These are phyloP conservation scores for Seriola dumerili DNA, from an alignment of 2,113 vertebrate species.

Conservation along the genomic window DNA sequence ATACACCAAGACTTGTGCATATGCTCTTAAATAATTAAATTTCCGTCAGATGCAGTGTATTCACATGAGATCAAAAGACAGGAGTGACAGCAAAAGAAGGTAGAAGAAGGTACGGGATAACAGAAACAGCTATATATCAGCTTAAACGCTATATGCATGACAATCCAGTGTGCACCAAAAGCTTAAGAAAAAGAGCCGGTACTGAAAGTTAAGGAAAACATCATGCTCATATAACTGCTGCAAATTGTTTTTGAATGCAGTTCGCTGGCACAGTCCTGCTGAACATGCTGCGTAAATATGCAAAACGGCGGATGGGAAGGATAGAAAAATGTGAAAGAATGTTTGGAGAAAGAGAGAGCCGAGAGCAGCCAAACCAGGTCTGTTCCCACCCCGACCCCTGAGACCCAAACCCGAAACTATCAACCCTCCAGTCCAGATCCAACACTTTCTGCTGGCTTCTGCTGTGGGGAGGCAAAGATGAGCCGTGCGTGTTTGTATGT, in stretches of 20 bases:
- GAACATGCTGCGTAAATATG: constrained; percentile 41
- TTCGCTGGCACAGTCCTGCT: neutral
- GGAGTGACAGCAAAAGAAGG: constrained; percentile 2
- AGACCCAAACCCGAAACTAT: constrained; percentile 25
- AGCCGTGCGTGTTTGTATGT: neutral
- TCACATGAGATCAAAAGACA: constrained; percentile 34
- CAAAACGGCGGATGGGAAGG: constrained; percentile 3
- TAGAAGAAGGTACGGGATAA: constrained; percentile 1
- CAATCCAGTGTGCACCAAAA: neutral
- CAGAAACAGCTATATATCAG: neutral
- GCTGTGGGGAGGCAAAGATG: constrained; percentile 11
- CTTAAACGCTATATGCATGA: neutral
- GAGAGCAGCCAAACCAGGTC: constrained; percentile 15
- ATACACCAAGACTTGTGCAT: constrained; percentile 5
- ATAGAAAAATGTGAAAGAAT: constrained; percentile 46
- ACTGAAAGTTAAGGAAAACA: constrained; percentile 24
- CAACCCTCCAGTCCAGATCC: constrained; percentile 5
- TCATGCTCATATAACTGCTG: constrained; percentile 16
- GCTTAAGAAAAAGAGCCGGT: neutral
- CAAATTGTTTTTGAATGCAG: constrained; percentile 34
- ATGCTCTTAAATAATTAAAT: constrained; percentile 35
- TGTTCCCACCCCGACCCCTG: constrained; percentile 6
- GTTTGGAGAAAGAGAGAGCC: constrained; percentile 22
- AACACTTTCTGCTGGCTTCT: neutral
- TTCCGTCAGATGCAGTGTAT: constrained; percentile 24